Evolutionary conservation across 2,797 vertebrate genomes (phyloP).

Genomic region (Nasua narica): DNA sequence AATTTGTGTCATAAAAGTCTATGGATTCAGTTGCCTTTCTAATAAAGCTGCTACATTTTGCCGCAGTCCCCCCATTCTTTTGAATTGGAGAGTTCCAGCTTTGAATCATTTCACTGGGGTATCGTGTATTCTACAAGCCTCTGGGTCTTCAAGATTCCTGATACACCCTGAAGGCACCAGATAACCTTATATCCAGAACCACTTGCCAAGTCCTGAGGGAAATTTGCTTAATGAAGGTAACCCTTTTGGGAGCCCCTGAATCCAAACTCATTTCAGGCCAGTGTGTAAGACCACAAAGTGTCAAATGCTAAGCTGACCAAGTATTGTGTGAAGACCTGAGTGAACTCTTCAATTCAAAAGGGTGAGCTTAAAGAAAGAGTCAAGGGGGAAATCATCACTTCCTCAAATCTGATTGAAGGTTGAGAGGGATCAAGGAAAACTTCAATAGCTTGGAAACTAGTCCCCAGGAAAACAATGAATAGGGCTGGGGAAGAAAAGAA

Average conservation of each 20-base stretch:
- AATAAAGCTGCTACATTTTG: background rate
- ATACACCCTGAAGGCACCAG: background rate
- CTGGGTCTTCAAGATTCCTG: background rate
- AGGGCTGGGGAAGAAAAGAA: slow-evolving; percentile 46
- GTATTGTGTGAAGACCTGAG: slow-evolving; percentile 21
- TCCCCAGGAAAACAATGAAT: slow-evolving; percentile 53
- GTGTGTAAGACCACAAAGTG: slow-evolving; percentile 35
- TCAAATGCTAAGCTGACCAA: slow-evolving; percentile 29
- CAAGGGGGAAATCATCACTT: slow-evolving; percentile 55
- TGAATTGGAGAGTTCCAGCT: background rate
- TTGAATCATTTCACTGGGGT: background rate
- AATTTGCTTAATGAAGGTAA: background rate
- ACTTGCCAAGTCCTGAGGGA: background rate
- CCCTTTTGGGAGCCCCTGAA: background rate
- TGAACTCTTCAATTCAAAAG: slow-evolving; percentile 53
- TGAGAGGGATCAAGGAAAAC: slow-evolving; percentile 54
- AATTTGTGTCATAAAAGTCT: background rate
- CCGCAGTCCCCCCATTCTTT: background rate
- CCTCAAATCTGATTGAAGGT: slow-evolving; percentile 52
- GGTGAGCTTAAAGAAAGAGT: slow-evolving; percentile 42
- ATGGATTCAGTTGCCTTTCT: background rate
- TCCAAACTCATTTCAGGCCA: slow-evolving; percentile 6
- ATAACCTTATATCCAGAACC: background rate
- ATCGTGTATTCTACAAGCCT: background rate
- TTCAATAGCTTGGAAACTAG: slow-evolving; percentile 58